Evolutionary conservation across 2,888 invertebrate species (phyloP).

Genomic region (Glaucopsyche alexis): DNA sequence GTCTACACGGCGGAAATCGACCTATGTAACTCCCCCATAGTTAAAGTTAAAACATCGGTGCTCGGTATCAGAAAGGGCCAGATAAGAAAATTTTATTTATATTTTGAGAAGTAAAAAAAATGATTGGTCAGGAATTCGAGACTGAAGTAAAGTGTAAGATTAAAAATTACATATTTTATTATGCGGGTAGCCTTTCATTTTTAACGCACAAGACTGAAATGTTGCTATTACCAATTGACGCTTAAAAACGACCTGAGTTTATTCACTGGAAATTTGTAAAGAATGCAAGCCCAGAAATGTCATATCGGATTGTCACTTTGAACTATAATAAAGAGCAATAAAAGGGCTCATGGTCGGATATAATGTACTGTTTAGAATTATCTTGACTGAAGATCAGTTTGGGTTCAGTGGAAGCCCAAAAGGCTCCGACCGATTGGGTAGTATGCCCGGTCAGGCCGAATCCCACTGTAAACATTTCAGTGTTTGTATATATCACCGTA

Average conservation of each 20-base stretch:
- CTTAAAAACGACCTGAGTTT: background rate
- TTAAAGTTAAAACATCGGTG: background rate
- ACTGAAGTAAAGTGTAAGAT: background rate
- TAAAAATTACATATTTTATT: background rate
- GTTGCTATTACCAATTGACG: background rate
- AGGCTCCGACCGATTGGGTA: too few species aligned
- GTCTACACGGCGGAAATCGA: too few species aligned
- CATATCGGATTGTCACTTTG: too few species aligned
- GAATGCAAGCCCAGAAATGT: background rate
- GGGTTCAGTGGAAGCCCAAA: too few species aligned
- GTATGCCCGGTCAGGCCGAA: too few species aligned
- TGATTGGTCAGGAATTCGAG: background rate
- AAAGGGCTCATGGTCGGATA: too few species aligned
- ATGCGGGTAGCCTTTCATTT: constrained; percentile 16
- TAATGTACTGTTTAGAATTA: too few species aligned
- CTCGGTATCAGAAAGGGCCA: background rate
- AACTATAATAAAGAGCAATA: too few species aligned
- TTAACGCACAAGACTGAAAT: background rate
- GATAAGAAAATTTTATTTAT: background rate
- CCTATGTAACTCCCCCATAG: background rate
- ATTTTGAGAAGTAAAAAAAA: background rate
- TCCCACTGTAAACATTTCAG: too few species aligned
- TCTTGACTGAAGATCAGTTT: too few species aligned
- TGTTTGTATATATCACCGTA: too few species aligned
- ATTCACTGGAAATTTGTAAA: background rate